A percentile compares a stretch with the other conserved stretches of the same genome.
Evolutionary conservation across 2,113 vertebrate genomes (phyloP).

Genomic region (Sterna hirundo): DNA sequence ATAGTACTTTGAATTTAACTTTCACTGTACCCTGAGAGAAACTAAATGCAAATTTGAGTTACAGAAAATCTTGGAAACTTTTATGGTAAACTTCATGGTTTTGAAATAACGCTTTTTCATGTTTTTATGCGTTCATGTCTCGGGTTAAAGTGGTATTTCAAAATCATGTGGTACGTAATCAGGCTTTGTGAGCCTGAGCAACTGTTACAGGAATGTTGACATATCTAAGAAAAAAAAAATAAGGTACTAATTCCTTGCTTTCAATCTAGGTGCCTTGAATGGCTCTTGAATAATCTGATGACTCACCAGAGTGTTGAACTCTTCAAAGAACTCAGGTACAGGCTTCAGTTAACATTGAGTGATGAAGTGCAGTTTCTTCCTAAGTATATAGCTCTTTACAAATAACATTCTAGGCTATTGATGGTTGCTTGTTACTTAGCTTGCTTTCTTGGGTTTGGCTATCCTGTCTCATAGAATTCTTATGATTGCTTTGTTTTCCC

Average conservation of each 20-base stretch:
- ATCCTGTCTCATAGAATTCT: background rate
- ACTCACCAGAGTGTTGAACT: conserved; percentile 95
- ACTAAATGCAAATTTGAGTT: background rate
- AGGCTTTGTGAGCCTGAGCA: background rate
- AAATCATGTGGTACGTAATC: background rate
- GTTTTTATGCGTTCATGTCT: background rate
- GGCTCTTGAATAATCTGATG: conserved; percentile 98
- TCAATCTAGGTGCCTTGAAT: conserved; percentile 89
- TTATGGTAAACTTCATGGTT: background rate
- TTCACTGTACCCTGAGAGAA: background rate
- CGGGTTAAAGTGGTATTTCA: background rate
- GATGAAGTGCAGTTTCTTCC: background rate
- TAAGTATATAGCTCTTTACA: background rate
- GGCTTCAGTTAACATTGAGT: background rate
- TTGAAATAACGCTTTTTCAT: background rate
- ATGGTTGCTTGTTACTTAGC: background rate
- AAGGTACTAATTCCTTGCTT: background rate
- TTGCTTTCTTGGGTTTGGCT: background rate
- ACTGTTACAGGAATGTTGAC: background rate
- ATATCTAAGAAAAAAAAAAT: background rate
- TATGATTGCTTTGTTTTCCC: background rate
- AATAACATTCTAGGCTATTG: background rate
- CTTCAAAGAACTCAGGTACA: conserved; percentile 94
- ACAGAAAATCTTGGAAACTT: background rate
- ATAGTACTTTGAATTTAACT: background rate